Conservation (phyloP, 2,888 invertebrate species). For the Stramonita haemastoma region DNA sequence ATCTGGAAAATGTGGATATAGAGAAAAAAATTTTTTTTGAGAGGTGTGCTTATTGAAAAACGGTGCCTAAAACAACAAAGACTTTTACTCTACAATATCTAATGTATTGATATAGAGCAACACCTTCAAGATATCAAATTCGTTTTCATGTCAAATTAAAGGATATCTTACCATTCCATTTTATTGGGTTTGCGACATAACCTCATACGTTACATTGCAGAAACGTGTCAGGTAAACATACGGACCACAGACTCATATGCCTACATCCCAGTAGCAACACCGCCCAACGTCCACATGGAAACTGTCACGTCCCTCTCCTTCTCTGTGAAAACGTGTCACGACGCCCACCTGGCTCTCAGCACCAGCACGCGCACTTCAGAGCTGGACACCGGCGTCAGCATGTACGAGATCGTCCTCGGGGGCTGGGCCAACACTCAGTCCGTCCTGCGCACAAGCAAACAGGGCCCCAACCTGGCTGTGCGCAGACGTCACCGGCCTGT, state of each 20-base stretch:
- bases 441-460: slow-evolving; percentile 61
- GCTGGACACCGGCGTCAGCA: slow-evolving; percentile 81
- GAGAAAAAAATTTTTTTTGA: too few relatives aligned
- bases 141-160: too few relatives aligned
- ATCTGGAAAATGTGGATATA: too few relatives aligned
- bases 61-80: too few relatives aligned
- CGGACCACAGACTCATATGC: background rate
- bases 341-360: slow-evolving; percentile 84
- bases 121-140: too few relatives aligned
- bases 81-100: too few relatives aligned
- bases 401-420: slow-evolving; percentile 91
- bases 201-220: too few relatives aligned
- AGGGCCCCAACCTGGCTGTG: slow-evolving; percentile 54
- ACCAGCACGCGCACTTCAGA: slow-evolving; percentile 81
- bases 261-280: background rate
- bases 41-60: too few relatives aligned
- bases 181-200: too few relatives aligned
- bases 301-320: slow-evolving; percentile 77
- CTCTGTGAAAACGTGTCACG: slow-evolving; percentile 87
- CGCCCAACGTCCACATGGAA: background rate
- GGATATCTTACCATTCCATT: too few relatives aligned
- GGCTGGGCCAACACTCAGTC: slow-evolving; percentile 92
- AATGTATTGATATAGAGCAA: too few relatives aligned
- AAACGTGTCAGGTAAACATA: too few relatives aligned
- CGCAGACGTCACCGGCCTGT: slow-evolving; percentile 51